Conservation (phyloP, 2,797 vertebrate genomes). For the Ciconia nigra region DNA sequence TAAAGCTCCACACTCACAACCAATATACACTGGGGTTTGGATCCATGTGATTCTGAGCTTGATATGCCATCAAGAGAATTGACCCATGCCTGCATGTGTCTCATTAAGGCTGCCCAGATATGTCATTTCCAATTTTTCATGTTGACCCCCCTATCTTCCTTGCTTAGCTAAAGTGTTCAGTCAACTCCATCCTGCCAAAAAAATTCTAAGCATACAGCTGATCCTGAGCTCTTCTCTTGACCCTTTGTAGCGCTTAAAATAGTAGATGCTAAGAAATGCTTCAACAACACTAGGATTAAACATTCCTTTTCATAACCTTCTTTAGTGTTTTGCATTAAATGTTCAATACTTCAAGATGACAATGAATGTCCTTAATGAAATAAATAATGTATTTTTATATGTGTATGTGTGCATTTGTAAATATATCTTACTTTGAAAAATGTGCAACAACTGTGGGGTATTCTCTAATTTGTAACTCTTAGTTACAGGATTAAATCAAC, state of each 20-base stretch:
- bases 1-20: not conserved
- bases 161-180: constrained; percentile 27
- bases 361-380: not conserved
- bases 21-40: not conserved
- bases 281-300: not conserved
- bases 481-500: not conserved
- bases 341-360: not conserved
- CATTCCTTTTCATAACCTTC: not conserved
- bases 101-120: constrained; percentile 55
- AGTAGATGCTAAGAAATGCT: not conserved
- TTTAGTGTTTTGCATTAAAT: not conserved
- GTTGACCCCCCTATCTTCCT: constrained; percentile 4
- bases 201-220: constrained; percentile 29
- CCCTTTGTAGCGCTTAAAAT: not conserved
- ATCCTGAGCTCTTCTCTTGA: constrained; percentile 20
- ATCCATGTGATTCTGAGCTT: not conserved
- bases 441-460: not conserved
- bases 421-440: not conserved
- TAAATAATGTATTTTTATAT: not conserved
- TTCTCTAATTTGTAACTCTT: not conserved
- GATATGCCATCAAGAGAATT: not conserved
- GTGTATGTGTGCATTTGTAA: not conserved
- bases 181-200: constrained; percentile 46
- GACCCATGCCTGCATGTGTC: constrained; percentile 5
- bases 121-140: constrained; percentile 47